Percentiles rank a stretch among this genome's conserved stretches.
Evolutionary conservation across 53 echinoderm and acorn worm genomes (phyloP).

Genomic region (Apostichopus leukothele): DNA sequence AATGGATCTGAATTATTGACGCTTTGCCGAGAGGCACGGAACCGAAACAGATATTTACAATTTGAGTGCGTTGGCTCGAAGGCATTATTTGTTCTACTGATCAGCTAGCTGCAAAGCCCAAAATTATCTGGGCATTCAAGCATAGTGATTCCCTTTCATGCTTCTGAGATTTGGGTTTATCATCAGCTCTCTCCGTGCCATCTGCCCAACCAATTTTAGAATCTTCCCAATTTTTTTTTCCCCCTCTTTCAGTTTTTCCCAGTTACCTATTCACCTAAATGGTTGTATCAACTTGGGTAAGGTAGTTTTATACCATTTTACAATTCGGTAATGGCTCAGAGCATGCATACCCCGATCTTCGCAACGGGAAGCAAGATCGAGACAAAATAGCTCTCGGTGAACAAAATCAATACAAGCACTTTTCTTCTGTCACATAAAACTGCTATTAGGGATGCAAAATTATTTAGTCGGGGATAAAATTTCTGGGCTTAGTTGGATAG

Average conservation of each 20-base stretch:
- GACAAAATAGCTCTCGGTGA: slow-evolving; percentile 34
- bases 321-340: not conserved
- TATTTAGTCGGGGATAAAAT: slow-evolving; percentile 46
- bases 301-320: not conserved
- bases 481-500: slow-evolving; percentile 9
- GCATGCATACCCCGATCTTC: not conserved
- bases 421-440: slow-evolving; percentile 34
- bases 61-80: slow-evolving; percentile 49
- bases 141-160: slow-evolving; percentile 32
- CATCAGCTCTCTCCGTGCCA: slow-evolving; percentile 14
- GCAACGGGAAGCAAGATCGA: not conserved
- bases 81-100: slow-evolving; percentile 51
- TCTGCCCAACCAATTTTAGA: slow-evolving; percentile 47
- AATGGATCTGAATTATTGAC: slow-evolving; percentile 50
- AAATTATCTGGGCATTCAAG: slow-evolving; percentile 48
- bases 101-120: slow-evolving; percentile 18
- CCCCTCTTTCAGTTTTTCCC: slow-evolving; percentile 9
- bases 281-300: not conserved
- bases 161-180: slow-evolving; percentile 35
- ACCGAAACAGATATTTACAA: slow-evolving; percentile 53
- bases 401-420: slow-evolving; percentile 29
- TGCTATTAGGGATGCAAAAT: slow-evolving; percentile 46
- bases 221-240: not conserved
- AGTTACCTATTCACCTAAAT: slow-evolving; percentile 37
- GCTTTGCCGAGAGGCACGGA: slow-evolving; percentile 46